phyloP scores from a whole-genome alignment of 2,113 vertebrate species.

The Rana temporaria region DNA sequence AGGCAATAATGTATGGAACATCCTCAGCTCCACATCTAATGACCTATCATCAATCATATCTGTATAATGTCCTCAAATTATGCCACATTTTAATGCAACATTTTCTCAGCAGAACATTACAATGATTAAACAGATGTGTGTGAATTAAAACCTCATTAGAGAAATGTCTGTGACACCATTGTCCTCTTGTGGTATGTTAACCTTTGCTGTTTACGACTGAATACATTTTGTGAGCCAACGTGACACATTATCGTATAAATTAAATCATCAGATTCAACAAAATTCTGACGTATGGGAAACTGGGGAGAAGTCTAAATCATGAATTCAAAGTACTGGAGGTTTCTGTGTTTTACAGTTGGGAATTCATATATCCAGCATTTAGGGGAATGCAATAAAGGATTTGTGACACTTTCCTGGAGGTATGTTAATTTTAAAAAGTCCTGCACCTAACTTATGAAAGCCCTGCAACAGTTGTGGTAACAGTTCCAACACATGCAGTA shows the following conservation, averaged over 20 bases:
- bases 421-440: too few relatives aligned
- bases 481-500: too few relatives aligned
- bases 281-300: neutral
- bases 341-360: too few relatives aligned
- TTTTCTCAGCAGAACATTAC: neutral
- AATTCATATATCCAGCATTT: too few relatives aligned
- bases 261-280: neutral
- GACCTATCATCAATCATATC: neutral
- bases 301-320: too few relatives aligned
- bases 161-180: neutral
- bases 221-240: neutral
- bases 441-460: too few relatives aligned
- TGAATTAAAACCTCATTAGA: slow-evolving; percentile 1
- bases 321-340: too few relatives aligned
- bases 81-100: neutral
- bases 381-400: too few relatives aligned
- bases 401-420: too few relatives aligned
- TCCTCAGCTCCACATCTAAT: neutral
- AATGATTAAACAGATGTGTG: neutral
- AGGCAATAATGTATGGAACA: too few relatives aligned
- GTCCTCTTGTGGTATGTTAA: neutral
- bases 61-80: neutral
- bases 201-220: neutral
- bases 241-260: neutral
- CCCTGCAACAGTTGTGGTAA: too few relatives aligned